phyloP scores from a whole-genome alignment of 2,797 vertebrate species.

The Hylomyscus alleni region DNA sequence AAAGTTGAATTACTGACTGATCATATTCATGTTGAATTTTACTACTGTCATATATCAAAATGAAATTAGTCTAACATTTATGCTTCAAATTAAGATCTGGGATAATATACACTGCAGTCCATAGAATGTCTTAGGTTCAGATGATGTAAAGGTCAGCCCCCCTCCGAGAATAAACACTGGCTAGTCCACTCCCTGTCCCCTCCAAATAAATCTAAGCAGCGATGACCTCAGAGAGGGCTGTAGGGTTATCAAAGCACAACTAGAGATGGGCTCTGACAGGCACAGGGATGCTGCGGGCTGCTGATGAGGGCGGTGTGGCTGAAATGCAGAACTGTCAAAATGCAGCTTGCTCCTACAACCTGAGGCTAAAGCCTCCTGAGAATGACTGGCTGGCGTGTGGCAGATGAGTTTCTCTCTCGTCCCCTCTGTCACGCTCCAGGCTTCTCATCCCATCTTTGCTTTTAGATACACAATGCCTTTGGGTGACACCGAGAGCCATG shows the following conservation, averaged over 20 bases:
- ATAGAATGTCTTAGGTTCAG: conserved; percentile 66
- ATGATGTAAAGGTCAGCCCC: conserved; percentile 69
- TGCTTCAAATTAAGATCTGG: conserved; percentile 69
- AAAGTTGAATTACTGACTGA: conserved; percentile 78
- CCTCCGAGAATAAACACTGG: conserved; percentile 57
- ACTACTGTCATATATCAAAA: conserved; percentile 79
- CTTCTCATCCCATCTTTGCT: conserved; percentile 6
- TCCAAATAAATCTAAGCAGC: conserved; percentile 70
- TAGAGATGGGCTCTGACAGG: not conserved
- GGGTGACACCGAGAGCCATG: not conserved
- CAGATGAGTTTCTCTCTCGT: not conserved
- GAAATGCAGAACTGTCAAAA: not conserved
- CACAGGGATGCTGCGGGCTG: not conserved
- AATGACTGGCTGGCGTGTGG: not conserved
- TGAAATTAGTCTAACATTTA: conserved; percentile 76
- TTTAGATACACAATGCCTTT: not conserved
- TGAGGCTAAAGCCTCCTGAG: not conserved
- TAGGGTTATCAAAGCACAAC: not conserved
- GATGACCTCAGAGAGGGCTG: conserved; percentile 41
- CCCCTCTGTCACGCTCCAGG: not conserved
- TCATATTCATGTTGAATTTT: conserved; percentile 79
- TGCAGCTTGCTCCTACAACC: not conserved
- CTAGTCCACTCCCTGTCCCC: not conserved
- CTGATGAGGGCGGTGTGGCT: not conserved
- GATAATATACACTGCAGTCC: conserved; percentile 45